These are phyloP conservation scores for Phasianus colchicus DNA, from an alignment of 2,113 vertebrate species.

Conservation along the genomic window DNA sequence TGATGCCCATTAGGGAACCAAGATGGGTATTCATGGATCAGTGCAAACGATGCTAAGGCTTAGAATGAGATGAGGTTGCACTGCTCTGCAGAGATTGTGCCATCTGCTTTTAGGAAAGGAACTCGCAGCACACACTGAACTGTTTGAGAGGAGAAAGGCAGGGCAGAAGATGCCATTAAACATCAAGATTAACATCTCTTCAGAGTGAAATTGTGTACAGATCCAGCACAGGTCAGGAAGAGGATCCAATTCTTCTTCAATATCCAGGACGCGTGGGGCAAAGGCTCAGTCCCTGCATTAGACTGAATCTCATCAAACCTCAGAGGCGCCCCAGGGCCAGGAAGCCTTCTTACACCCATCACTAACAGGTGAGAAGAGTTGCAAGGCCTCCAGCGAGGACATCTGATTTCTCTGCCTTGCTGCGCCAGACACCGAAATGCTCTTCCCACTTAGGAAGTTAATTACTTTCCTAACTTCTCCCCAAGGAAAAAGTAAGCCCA, in stretches of 20 bases:
- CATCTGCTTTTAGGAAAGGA: neutral
- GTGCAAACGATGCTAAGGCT: neutral
- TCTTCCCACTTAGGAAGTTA: neutral
- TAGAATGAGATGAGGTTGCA: neutral
- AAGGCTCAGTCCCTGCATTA: neutral
- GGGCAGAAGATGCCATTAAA: neutral
- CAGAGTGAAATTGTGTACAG: neutral
- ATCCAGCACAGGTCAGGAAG: neutral
- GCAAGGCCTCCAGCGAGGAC: neutral
- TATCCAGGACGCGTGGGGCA: neutral
- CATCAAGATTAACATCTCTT: neutral
- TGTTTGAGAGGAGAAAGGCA: neutral
- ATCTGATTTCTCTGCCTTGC: accelerated
- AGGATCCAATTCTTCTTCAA: neutral
- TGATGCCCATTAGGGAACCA: neutral
- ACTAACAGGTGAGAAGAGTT: neutral
- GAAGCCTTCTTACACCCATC: neutral
- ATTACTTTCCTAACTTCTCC: conserved; percentile 39
- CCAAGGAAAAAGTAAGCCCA: neutral
- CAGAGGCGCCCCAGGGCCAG: neutral
- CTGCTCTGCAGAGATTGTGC: neutral
- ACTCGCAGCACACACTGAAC: neutral
- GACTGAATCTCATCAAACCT: neutral
- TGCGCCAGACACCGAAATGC: conserved; percentile 6
- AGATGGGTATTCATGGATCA: neutral